phyloP scores from a whole-genome alignment of 2,113 vertebrate genomes.

The Psittacara wagleri region DNA sequence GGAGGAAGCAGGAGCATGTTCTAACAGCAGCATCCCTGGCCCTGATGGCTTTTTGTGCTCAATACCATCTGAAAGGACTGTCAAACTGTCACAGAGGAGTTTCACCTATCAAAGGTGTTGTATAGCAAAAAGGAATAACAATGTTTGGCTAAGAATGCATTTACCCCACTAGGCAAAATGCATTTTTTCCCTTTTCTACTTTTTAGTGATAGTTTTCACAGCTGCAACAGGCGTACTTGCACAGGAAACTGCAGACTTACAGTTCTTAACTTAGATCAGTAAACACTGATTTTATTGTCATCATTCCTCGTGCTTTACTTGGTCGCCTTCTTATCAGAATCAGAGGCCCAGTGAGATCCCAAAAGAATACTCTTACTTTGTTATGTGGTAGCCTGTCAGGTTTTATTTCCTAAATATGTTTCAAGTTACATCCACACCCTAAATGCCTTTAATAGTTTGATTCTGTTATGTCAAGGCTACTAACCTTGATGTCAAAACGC shows the following conservation, averaged over 20 bases:
- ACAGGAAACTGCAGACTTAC: neutral
- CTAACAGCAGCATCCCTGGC: neutral
- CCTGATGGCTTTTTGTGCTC: neutral
- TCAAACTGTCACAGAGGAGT: neutral
- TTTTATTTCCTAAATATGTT: slow-evolving; percentile 5
- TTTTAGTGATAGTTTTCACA: neutral
- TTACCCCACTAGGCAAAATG: neutral
- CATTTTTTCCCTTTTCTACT: neutral
- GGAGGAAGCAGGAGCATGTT: neutral
- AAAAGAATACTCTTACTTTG: neutral
- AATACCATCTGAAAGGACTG: neutral
- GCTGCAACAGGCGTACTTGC: neutral
- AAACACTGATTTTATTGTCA: neutral
- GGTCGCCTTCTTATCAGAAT: neutral
- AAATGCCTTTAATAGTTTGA: neutral
- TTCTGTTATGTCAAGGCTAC: neutral
- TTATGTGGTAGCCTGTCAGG: neutral
- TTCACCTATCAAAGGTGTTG: neutral
- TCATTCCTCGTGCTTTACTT: slow-evolving; percentile 19
- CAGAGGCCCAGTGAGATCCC: neutral
- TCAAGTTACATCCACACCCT: neutral
- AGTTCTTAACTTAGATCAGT: neutral
- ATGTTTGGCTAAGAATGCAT: fast-evolving
- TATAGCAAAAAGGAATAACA: neutral
- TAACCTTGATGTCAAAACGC: neutral